Evolutionary conservation across 1,140 invertebrate species (phyloP), one percentile per base, ranked within the genome.

Genomic region (Temnothorax nylanderi): DNA sequence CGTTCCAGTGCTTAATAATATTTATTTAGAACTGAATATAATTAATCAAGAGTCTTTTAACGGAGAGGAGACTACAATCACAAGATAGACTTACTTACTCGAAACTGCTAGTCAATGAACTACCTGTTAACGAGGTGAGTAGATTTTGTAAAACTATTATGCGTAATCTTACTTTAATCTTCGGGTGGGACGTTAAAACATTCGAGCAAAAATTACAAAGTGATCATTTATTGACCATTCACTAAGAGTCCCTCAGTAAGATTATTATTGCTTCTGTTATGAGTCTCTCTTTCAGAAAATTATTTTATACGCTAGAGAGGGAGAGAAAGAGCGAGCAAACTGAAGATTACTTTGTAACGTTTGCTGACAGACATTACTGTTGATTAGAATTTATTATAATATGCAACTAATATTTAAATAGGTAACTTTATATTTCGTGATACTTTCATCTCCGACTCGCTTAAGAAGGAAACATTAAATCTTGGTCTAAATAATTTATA

Each of bases 21-120:
- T 88, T 91, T 89, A 90, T 91, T 93, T 92, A 90, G 90, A 88
- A 93, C 89, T 91, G 89, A 92, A 87, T 58, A 75, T 89, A 90
- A 86, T 91, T 90, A 90, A 92, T 91, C 77, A 89, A 91, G 88
- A 90, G 71, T 94, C 91, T 91, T 94, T 94, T 92, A 93, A 90
- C 85, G 94, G 93, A 95, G 95, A 92, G 95, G 94, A 93, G 81
- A 92, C 94, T 92, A 88, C 94, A 93, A 92, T 95, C 92, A 93
- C 94, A 95, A 95, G 94, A 95, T 90, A 92, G 94, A 93, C 92
- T 94, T 93, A 94, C 93, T 94, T 94, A 93, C 92, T 94, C 94
- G 92, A 95, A 94, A 91, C 92, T 93, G 91, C 94, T 94, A 94
- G 87, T 91, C 93, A 94, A 92, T 93, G 93, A 94, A 92, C 90